Percentiles rank a stretch among this genome's conserved stretches.
Evolutionary conservation across 2,113 vertebrate species (phyloP).

Genomic region (Syngnathus typhle): DNA sequence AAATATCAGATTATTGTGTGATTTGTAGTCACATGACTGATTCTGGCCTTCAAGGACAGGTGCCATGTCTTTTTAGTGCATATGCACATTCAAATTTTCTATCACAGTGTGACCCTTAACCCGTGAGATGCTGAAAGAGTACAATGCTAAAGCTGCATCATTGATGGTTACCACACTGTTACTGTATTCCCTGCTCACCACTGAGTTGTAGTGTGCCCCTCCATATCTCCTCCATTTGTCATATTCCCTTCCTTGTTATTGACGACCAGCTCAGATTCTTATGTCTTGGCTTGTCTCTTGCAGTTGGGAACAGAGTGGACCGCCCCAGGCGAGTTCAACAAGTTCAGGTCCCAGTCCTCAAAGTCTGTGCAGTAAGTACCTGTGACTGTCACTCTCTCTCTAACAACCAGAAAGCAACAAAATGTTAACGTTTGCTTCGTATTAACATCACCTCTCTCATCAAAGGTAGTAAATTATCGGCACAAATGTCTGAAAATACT

Average conservation of each 20-base stretch:
- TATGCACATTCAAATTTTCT: background rate
- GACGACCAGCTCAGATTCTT: slow-evolving; percentile 24
- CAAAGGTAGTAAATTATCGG: background rate
- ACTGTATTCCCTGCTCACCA: background rate
- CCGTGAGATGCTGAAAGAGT: background rate
- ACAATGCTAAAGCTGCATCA: background rate
- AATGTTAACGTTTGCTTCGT: background rate
- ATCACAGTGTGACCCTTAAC: background rate
- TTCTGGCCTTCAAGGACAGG: no score
- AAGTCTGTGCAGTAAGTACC: slow-evolving; percentile 87
- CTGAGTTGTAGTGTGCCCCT: background rate
- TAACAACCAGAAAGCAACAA: background rate
- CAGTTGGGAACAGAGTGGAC: slow-evolving; percentile 96
- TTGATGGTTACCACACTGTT: background rate
- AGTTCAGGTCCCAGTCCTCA: slow-evolving; percentile 95
- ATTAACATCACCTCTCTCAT: background rate
- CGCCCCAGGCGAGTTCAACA: slow-evolving; percentile 93
- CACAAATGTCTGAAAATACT: background rate
- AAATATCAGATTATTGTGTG: background rate
- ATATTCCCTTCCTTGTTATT: slow-evolving; percentile 4
- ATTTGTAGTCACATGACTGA: background rate
- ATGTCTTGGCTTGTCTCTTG: slow-evolving; percentile 48
- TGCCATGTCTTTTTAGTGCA: background rate
- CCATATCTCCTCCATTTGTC: slow-evolving; percentile 5
- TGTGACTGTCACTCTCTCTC: slow-evolving; percentile 20